Evolutionary conservation across 1,140 invertebrate species (phyloP), one percentile per base, ranked within the genome.

Genomic region (Monomorium pharaonis): DNA sequence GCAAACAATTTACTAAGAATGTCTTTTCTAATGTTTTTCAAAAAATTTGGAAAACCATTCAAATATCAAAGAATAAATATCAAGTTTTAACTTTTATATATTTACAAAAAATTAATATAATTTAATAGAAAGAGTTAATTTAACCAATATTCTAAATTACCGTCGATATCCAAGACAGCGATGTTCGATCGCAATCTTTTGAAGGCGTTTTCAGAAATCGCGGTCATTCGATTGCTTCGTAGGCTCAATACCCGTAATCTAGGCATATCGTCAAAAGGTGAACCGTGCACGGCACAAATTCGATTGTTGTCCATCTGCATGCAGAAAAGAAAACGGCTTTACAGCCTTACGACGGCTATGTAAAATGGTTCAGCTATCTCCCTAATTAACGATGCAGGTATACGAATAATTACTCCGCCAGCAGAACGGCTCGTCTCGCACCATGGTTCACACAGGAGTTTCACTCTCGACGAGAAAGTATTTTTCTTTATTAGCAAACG

Each of bases 151-250:
- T 67, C 14, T 58, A 4, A 30, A 75, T 95, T 95, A 98, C 98
- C 98, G 94, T 98, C 97, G 78, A 98, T 97, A 94, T 98, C 98
- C 30, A 98, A 95, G 88, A 98, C 96, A 9, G 97, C 97, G 72
- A 98, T 97, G 83, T 98, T 98, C 60, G 97, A 97, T 81, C 97
- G 95, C 18, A 98, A 94, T 86, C 97, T 96, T 77, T 97, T 96
- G 88, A 98, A 97, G 0, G 97, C 96, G n/a, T 95, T 95, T 92
- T 98, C 98, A 3, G 97, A 95, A 63, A 98, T 96, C 18, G 96
- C 96, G 54, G 96, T 96, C 95, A 98, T 96, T 88, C 96, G 96
- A 94, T 98, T 98, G 91, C 97, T 97, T 75, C 97, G 95, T 89
- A 98, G 94, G 58, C 97, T 98, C 1, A 98, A 95, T 7, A 98